These are phyloP conservation scores for Oxyura jamaicensis DNA, from an alignment of 2,113 vertebrate genomes.

Conservation along the genomic window DNA sequence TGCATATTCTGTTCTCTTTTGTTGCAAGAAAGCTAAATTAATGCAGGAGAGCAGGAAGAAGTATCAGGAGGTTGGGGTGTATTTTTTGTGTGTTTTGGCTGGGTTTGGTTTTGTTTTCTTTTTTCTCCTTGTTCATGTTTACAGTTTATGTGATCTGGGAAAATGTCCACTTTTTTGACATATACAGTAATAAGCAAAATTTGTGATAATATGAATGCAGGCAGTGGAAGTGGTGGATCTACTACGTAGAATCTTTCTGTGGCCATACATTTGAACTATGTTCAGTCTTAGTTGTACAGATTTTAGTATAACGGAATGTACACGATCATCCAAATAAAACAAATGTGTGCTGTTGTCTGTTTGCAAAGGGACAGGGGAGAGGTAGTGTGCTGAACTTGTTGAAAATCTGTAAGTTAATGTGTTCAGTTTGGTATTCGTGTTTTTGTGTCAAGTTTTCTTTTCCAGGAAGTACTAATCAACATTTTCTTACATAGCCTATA, in stretches of 20 bases:
- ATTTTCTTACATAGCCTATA: slow-evolving; percentile 78
- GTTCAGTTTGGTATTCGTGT: neutral
- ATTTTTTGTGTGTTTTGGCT: neutral
- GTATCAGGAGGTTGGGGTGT: neutral
- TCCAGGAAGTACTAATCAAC: neutral
- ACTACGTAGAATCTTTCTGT: neutral
- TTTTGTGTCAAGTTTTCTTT: neutral
- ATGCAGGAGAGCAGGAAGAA: neutral
- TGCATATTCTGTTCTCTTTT: neutral
- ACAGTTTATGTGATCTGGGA: neutral
- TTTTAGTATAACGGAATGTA: neutral
- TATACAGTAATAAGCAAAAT: neutral
- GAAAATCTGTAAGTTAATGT: neutral
- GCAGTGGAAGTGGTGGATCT: neutral
- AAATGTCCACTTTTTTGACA: neutral
- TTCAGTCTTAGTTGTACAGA: neutral
- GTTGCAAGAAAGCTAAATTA: neutral
- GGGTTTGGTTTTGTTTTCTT: neutral
- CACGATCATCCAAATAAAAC: neutral
- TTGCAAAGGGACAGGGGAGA: neutral
- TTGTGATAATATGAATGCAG: neutral
- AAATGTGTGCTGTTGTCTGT: neutral
- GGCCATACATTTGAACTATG: neutral
- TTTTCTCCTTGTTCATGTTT: neutral
- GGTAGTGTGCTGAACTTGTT: neutral